Evolutionary conservation across 30 jellyfish, hydroid and myxozoan species (phyloP).

Genomic region (Nemopilema nomurai): DNA sequence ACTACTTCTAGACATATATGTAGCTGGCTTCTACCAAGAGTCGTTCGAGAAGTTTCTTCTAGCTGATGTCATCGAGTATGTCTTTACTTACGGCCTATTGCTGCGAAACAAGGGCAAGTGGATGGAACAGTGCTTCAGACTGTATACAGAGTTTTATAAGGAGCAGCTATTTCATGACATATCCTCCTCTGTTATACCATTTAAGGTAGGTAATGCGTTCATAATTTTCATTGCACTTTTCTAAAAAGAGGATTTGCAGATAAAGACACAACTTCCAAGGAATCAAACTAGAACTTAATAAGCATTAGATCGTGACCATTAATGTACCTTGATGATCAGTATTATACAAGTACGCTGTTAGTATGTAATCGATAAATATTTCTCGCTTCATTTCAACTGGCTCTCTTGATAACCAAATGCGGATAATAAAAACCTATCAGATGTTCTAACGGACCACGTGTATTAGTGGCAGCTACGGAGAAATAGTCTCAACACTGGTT

Average conservation of each 20-base stretch:
- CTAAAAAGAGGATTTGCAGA: background rate
- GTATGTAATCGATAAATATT: no score
- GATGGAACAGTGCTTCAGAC: constrained; percentile 48
- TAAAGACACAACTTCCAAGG: no score
- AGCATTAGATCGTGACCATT: no score
- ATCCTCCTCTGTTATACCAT: constrained; percentile 50
- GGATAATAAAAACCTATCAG: no score
- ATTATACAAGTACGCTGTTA: no score
- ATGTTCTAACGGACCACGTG: no score
- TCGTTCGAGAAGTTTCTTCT: constrained; percentile 41
- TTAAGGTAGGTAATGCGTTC: constrained; percentile 45
- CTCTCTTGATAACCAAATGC: no score
- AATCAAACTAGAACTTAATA: no score
- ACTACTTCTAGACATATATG: constrained; percentile 51
- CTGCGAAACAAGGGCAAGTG: constrained; percentile 47
- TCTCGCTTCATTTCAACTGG: no score
- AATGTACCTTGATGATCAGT: no score
- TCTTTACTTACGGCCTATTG: constrained; percentile 51
- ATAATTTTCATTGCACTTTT: background rate
- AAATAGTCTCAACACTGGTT: no score
- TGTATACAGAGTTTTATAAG: constrained; percentile 25
- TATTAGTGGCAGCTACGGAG: no score
- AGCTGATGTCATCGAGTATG: constrained; percentile 52
- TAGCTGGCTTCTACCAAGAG: constrained; percentile 69
- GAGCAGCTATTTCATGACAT: constrained; percentile 22